A percentile compares a stretch with the other conserved stretches of the same genome.
These are phyloP conservation scores for Hemithea aestivaria DNA, from an alignment of 2,888 invertebrate genomes.

Conservation along the genomic window DNA sequence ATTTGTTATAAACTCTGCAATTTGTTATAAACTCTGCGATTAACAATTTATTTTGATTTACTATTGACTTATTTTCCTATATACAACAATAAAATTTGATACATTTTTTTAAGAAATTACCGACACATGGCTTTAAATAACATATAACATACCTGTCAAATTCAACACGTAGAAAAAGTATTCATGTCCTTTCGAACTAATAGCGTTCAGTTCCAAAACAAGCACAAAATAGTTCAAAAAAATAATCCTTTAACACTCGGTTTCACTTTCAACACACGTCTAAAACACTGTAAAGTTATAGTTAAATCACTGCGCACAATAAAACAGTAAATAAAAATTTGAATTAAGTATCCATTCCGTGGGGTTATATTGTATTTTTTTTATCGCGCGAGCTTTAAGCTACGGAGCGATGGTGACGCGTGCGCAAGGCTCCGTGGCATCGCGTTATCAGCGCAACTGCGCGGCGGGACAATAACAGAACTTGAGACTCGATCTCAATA, in stretches of 20 bases:
- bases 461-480: conserved; percentile 77
- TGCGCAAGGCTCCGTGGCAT: conserved; percentile 72
- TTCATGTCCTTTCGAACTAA: conserved; percentile 19
- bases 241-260: conserved; percentile 48
- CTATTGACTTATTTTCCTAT: too few species aligned
- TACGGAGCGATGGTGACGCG: conserved; percentile 59
- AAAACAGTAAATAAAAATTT: too few species aligned
- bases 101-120: too few species aligned
- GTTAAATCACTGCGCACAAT: too few species aligned
- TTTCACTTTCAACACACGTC: conserved; percentile 60
- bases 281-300: conserved; percentile 38
- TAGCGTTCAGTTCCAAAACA: conserved; percentile 27
- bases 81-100: too few species aligned
- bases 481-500: conserved; percentile 77
- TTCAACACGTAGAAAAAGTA: conserved; percentile 6
- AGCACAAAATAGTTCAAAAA: conserved; percentile 33
- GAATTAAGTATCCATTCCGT: conserved; percentile 68
- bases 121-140: too few species aligned
- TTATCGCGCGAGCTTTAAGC: conserved; percentile 63
- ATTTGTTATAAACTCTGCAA: too few species aligned
- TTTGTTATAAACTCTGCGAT: too few species aligned
- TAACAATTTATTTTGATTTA: too few species aligned
- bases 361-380: conserved; percentile 38
- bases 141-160: conserved; percentile 22
- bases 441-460: conserved; percentile 77